Base-by-base conservation (phyloP, 2,797 vertebrate genomes). In the Alexandromys oeconomus region DNA sequence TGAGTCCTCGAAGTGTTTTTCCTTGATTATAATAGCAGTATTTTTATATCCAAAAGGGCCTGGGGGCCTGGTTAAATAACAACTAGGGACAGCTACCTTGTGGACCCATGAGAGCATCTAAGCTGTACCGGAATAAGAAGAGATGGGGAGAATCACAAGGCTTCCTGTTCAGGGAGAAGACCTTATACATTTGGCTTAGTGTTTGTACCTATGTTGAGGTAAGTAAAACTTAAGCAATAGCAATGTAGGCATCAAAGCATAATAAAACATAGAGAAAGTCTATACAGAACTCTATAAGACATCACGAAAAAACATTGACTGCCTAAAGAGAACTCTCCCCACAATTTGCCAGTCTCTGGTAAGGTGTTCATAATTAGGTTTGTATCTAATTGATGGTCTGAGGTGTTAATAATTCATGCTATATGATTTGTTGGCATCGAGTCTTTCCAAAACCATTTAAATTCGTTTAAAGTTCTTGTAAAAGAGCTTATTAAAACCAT, bases 271-370 rank as follows among this genome's bases (percentile, higher is more conserved):
- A 61, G n/a, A 27, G 21, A 80, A 80, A 76, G 5, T 86, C 25
- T 14, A 1, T 73, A 69, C 88, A 85, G 31, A 19, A 65, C 8
- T 81, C 6, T 43, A 11, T 78, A 91, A 87, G 15, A 67, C 57
- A 90, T 54, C 54, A 57, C 12, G 87, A 95, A 23, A 92, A 89
- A 78, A 34, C 13, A 87, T 43, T 77, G 69, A 43, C n/a, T 79
- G 63, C 29, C 25, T 89, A 65, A 81, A 65, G 65, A 40, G 57
- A 23, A 59, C 57, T 65, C 4, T 79, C 3, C 34, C 61, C 12
- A 48, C 21, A 87, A 40, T 54, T 90, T 92, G 57, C 25, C 31
- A 82, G 1, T 82, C 31, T 3, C n/a, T 59, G 31, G 14, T 25
- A 37, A 77, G 31, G 63, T 51, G 17, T 5, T 77, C 63, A 76